Evolutionary conservation across 2,797 vertebrate species (phyloP).

Genomic region (Hydrocynus forskahlii): DNA sequence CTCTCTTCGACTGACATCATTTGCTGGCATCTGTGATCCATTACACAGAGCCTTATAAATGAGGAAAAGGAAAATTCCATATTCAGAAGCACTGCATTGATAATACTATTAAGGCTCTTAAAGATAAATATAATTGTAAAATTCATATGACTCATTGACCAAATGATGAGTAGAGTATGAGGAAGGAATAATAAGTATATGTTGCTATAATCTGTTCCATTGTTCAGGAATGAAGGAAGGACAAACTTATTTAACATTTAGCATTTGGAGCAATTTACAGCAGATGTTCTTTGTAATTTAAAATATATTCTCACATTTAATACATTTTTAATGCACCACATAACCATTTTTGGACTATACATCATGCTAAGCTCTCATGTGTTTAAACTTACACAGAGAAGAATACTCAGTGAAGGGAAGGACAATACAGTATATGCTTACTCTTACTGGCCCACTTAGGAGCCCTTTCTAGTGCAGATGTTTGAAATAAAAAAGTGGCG

Average conservation of each 20-base stretch:
- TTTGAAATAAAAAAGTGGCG: no score
- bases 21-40: conserved; percentile 14
- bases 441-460: neutral
- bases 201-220: neutral
- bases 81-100: neutral
- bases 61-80: neutral
- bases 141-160: neutral
- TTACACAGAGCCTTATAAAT: neutral
- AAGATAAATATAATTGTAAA: neutral
- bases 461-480: neutral
- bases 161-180: neutral
- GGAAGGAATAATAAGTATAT: neutral
- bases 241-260: no score
- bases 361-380: neutral
- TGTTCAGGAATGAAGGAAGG: neutral
- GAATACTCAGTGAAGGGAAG: neutral
- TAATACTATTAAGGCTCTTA: neutral
- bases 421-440: neutral
- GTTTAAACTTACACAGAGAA: neutral
- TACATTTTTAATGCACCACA: no score
- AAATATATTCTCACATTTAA: no score
- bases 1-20: neutral
- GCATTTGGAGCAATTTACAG: no score
- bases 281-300: no score
- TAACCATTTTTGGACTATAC: no score